Conservation (phyloP, 2,797 vertebrate species). For the Heteromormyrus szaboi region DNA sequence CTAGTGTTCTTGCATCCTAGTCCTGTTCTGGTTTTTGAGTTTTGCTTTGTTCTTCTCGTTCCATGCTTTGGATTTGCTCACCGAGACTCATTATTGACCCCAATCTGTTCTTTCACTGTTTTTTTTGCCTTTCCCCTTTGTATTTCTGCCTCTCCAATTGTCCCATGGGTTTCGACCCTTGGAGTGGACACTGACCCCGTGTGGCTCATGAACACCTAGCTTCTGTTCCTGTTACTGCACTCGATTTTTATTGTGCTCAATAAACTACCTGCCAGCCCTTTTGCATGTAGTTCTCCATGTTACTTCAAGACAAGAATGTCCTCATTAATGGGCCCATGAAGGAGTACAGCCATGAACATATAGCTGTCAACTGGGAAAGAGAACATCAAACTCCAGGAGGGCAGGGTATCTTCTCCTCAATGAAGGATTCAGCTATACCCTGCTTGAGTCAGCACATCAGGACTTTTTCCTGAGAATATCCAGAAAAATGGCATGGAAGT, state of each 20-base stretch:
- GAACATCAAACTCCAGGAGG: background rate
- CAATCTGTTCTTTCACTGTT: background rate
- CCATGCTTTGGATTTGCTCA: background rate
- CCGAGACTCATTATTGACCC: background rate
- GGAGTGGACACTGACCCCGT: background rate
- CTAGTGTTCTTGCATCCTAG: background rate
- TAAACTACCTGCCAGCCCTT: background rate
- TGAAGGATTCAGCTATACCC: background rate
- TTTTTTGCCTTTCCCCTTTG: background rate
- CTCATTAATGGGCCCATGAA: background rate
- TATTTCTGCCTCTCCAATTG: background rate
- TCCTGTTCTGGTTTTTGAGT: background rate
- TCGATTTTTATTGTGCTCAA: background rate
- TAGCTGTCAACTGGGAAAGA: background rate
- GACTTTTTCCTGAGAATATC: background rate
- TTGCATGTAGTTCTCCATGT: background rate
- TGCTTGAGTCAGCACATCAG: background rate
- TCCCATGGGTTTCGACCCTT: background rate
- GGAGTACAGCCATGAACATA: background rate
- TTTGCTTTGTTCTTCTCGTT: background rate
- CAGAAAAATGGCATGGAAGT: background rate
- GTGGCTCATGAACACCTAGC: background rate
- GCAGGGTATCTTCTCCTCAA: background rate
- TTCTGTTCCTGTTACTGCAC: background rate
- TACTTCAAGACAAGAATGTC: background rate